Evolutionary conservation across 1,140 invertebrate species (phyloP).

Genomic region (Meloidogyne hapla): DNA sequence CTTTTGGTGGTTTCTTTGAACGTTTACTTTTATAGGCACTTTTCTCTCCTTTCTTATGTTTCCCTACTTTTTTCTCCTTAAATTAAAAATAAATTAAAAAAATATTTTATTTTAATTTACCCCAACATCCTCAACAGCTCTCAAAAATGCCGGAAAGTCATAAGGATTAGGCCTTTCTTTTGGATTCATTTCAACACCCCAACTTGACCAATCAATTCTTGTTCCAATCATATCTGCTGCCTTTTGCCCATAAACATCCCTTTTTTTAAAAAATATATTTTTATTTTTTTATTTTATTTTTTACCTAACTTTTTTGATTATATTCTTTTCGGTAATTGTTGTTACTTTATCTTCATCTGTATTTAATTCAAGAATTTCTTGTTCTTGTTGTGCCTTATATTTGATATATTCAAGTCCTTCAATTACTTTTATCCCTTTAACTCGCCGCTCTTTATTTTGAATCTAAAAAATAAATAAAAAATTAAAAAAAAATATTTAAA

Average conservation of each 20-base stretch:
- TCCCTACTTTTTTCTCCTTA: neutral
- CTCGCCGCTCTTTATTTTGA: too few relatives aligned
- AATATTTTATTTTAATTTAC: neutral
- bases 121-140: neutral
- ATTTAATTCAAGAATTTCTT: slow-evolving; percentile 4
- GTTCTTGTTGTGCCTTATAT: slow-evolving; percentile 1
- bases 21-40: neutral
- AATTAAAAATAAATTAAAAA: slow-evolving; percentile 2
- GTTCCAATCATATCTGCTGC: neutral
- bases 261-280: neutral
- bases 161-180: neutral
- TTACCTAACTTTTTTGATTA: neutral
- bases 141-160: neutral
- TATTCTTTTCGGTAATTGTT: neutral
- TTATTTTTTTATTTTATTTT: neutral
- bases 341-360: slow-evolving; percentile 5
- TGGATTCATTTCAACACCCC: slow-evolving; percentile 5
- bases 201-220: neutral
- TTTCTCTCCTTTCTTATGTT: neutral
- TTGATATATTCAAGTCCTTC: neutral
- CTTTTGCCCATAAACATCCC: slow-evolving; percentile 5
- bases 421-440: neutral
- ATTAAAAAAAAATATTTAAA: neutral
- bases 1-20: neutral
- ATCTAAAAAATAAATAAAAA: neutral